Conservation (phyloP, 2,888 invertebrate genomes). For the Sisyra nigra region DNA sequence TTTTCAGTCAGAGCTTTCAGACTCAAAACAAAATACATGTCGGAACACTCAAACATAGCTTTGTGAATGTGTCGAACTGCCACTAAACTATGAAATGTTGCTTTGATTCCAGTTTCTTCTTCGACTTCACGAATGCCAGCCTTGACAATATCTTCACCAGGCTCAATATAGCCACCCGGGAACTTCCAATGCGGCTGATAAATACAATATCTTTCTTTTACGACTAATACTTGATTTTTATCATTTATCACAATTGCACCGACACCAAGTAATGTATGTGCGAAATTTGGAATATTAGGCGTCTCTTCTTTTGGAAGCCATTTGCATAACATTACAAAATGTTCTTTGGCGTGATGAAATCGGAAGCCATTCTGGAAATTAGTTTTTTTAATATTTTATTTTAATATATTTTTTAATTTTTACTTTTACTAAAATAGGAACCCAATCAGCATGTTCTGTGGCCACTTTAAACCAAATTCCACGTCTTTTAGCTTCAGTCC, state of each 20-base stretch:
- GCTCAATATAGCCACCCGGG: conserved; percentile 83
- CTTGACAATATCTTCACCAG: conserved; percentile 71
- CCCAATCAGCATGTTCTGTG: conserved; percentile 51
- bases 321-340: conserved; percentile 62
- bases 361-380: conserved; percentile 54
- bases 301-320: conserved; percentile 53
- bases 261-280: conserved; percentile 69
- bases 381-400: conserved; percentile 12
- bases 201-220: conserved; percentile 52
- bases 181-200: conserved; percentile 60
- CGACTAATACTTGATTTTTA: conserved; percentile 58
- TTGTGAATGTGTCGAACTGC: conserved; percentile 64
- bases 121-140: conserved; percentile 74
- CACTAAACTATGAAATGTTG: conserved; percentile 59
- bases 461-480: conserved; percentile 72
- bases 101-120: conserved; percentile 77
- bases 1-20: conserved; percentile 45
- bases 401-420: conserved; percentile 12
- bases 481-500: conserved; percentile 45
- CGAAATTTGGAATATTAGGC: conserved; percentile 56
- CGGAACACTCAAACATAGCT: conserved; percentile 66
- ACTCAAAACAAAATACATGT: conserved; percentile 67
- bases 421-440: conserved; percentile 58
- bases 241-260: conserved; percentile 76
- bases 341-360: conserved; percentile 72